Evolutionary conservation across 2,113 vertebrate genomes (phyloP), one percentile per base, ranked within the genome.

Genomic region (Tychaedon coryphoeus): DNA sequence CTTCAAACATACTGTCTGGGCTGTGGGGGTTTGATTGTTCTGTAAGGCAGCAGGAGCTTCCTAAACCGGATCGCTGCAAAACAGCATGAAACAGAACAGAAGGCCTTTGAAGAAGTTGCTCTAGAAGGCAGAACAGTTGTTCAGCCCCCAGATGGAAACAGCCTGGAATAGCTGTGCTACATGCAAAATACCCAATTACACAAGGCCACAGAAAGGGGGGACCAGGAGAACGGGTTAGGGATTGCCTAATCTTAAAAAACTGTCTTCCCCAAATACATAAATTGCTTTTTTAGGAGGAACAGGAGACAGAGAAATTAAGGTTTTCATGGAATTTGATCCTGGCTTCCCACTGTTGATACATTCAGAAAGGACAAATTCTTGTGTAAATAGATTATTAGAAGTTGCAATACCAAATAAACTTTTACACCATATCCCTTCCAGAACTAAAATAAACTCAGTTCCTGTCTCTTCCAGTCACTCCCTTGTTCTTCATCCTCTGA

Each of bases 121-220:
- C 65, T 56, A 73, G 80, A 83, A 82, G 60, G 73, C 92, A 83
- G 66, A 95, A 57, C 33, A 33, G 78, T 80, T 90, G 87, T 62
- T 90, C 74, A 64, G 60, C 20, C 82, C 80, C 67, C 19, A 64
- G 45, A 86, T 8, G 24, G 74, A 77, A 95, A 90, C 20, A 85
- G 84, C 70, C 51, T 79, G 70, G 57, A 71, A 81, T 17, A 91
- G 73, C 62, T 81, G 77, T 85, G 91, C 91, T 72, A 58, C 61
- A 24, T 31, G 70, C 69, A 65, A 88, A 95, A 81, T 72, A 93
- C 29, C 72, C 83, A 83, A 42, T 92, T 95, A 95, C 88, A 42
- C 75, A 34, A 33, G 24, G 64, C 75, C 72, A 85, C 1, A 2
- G 71, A 48, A 62, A 72, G 22, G 74, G 28, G 29, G 40, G 71